Evolutionary conservation across 2,797 vertebrate species (phyloP), one percentile per base, ranked within the genome.

Genomic region (Chiroxiphia lanceolata): DNA sequence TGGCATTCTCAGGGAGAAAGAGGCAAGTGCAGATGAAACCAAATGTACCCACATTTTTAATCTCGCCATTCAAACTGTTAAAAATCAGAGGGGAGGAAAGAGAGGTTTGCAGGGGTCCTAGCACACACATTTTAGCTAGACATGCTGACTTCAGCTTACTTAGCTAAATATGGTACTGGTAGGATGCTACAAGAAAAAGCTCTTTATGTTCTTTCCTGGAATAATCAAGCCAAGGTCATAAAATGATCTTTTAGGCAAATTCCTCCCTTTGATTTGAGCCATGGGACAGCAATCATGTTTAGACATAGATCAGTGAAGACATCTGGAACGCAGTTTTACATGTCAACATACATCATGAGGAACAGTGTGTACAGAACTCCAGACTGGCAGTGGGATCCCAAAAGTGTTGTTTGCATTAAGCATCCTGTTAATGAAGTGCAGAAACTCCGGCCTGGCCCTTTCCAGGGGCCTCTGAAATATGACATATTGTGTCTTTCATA

Each of bases 271-370:
- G 87, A 86, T 93, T 93, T 92, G 42, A 95, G 45, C 75, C 71
- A 80, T 3, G 0, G 71, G 83, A 54, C 29, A 95, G 81, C 50
- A 77, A 71, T 31, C 48, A 12, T 67, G 27, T 80, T 90, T 77
- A 85, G 78, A 85, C 60, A 59, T 6, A 65, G 81, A 83, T 44
- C 63, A 84, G 45, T 0, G 0, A 82, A 89, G 57, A 85, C 85
- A 95, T 90, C 83, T 95, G 93, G 93, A 83, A 80, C 57, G 31
- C 29, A 87, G 86, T n/a, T 94, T 75, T 91, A 16, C 40, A 57
- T 68, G 77, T 94, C 81, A 92, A 69, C 25, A 31, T 86, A 64
- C 56, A 84, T 44, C 45, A 54, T 15, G 16, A 95, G 59, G 88
- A 90, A 94, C 78, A 79, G 51, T 12, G 42, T 47, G 77, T 93